Evolutionary conservation across 2,113 vertebrate species (phyloP).

Genomic region (Typhlomys cinereus): DNA sequence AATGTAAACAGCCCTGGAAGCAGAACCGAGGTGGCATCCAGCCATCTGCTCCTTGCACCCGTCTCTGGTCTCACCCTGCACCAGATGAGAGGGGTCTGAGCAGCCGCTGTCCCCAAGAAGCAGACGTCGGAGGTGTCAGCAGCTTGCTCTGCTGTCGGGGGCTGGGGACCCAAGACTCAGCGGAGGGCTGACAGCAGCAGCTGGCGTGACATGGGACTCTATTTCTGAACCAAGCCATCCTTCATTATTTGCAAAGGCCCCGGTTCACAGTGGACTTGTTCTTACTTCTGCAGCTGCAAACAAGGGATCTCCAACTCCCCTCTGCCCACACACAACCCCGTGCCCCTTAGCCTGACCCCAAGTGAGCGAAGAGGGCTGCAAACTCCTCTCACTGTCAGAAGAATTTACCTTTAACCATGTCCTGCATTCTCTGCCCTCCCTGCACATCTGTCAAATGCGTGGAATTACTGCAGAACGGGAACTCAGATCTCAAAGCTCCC

Average conservation of each 20-base stretch:
- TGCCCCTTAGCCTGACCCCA: fast-evolving
- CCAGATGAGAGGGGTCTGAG: constrained; percentile 82
- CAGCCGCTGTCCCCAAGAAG: constrained; percentile 81
- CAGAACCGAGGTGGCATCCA: constrained; percentile 77
- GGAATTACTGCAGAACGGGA: not conserved
- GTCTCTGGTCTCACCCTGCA: constrained; percentile 76
- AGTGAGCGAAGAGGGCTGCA: fast-evolving
- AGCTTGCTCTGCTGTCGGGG: constrained; percentile 84
- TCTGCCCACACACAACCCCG: fast-evolving
- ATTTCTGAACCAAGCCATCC: constrained; percentile 76
- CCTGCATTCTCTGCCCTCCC: fast-evolving
- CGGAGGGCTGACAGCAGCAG: constrained; percentile 88
- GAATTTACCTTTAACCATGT: not conserved
- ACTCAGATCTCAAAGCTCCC: fast-evolving
- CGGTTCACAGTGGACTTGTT: constrained; percentile 34
- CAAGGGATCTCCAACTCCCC: not conserved
- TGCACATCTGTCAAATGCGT: fast-evolving
- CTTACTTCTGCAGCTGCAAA: not conserved
- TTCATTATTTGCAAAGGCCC: constrained; percentile 78
- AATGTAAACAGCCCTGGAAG: constrained; percentile 83
- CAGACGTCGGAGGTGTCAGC: constrained; percentile 83
- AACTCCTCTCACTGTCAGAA: not conserved
- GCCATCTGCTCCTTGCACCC: constrained; percentile 85
- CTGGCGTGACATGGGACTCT: constrained; percentile 87
- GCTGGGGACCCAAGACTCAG: constrained; percentile 77